phyloP scores from a whole-genome alignment of 2,113 vertebrate species.

The Panthera uncia region DNA sequence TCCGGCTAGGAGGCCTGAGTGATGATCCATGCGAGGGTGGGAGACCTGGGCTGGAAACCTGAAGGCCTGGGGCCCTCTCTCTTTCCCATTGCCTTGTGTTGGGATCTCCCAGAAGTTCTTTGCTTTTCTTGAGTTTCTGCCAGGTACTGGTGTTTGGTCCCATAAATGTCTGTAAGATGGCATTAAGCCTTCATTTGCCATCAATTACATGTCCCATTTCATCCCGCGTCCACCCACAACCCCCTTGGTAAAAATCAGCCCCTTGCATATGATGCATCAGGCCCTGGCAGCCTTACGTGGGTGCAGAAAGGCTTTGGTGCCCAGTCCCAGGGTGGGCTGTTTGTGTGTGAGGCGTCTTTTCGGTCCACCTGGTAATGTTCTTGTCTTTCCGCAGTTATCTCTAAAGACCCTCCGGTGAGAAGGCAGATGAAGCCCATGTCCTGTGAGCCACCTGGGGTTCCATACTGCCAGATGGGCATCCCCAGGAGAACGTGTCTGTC shows the following conservation, averaged over 20 bases:
- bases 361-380: not conserved
- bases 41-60: not conserved
- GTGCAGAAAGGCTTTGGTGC: not conserved
- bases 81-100: not conserved
- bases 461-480: not conserved
- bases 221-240: not conserved
- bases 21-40: not conserved
- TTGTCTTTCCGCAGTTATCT: constrained; percentile 82
- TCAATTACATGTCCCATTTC: not conserved
- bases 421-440: constrained; percentile 85
- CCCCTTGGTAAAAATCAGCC: not conserved
- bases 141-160: not conserved
- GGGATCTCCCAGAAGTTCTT: not conserved
- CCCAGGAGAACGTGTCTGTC: not conserved
- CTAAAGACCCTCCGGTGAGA: constrained; percentile 88
- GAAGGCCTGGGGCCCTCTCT: not conserved
- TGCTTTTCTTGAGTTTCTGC: not conserved
- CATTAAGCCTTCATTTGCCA: not conserved
- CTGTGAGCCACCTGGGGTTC: constrained; percentile 23
- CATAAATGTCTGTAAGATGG: not conserved
- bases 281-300: not conserved
- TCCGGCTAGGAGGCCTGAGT: not conserved
- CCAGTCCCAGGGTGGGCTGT: not conserved
- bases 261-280: not conserved
- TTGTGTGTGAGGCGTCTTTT: not conserved